Conservation (phyloP, 2,113 vertebrate genomes). For the Hippopotamus amphibius region DNA sequence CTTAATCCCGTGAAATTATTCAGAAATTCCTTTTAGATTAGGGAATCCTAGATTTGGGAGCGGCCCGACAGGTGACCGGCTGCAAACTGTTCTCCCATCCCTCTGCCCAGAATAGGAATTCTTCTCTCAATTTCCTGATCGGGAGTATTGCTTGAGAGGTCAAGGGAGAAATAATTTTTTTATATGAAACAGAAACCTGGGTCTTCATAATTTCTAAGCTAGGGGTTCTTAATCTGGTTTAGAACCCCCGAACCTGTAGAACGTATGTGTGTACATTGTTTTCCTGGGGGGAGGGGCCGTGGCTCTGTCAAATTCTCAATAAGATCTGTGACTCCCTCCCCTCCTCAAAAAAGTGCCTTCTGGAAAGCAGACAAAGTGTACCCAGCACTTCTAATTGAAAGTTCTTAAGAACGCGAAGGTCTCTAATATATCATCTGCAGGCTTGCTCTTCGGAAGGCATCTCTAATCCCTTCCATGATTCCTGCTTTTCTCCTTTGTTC, state of each 20-base stretch:
- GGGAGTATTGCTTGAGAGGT: background rate
- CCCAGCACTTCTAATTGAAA: background rate
- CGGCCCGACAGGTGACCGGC: background rate
- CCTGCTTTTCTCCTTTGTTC: background rate
- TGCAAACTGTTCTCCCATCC: background rate
- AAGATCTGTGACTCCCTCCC: background rate
- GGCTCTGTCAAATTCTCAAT: background rate
- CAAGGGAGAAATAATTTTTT: background rate
- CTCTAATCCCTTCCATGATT: background rate
- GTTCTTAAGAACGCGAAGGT: background rate
- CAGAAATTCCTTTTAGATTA: background rate
- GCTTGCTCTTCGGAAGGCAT: background rate
- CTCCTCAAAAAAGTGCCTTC: background rate
- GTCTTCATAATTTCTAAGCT: conserved; percentile 20
- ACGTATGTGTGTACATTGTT: background rate
- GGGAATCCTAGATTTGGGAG: background rate
- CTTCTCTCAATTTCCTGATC: background rate
- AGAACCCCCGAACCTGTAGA: background rate
- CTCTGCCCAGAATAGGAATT: background rate
- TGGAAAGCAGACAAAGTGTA: background rate
- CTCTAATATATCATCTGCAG: background rate
- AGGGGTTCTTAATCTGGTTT: background rate
- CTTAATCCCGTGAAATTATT: conserved; percentile 12
- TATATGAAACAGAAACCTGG: background rate
- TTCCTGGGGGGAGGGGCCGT: background rate